Conservation (phyloP, 2,888 invertebrate species). For the Alloplasta piceator region DNA sequence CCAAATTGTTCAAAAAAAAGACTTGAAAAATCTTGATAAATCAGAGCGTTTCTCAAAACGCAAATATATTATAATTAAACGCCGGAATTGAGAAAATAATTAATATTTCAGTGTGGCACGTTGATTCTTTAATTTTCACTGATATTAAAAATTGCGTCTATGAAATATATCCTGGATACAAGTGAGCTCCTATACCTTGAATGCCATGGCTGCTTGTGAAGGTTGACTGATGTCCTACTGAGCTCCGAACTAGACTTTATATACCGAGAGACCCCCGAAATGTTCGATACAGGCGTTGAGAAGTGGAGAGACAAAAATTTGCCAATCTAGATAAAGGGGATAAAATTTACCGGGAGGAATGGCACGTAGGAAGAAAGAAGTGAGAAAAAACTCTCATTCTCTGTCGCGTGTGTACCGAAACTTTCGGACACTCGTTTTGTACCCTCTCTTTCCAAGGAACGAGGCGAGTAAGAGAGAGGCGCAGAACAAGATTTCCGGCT, state of each 20-base stretch:
- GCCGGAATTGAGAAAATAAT: neutral
- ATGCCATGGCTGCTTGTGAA: conserved; percentile 75
- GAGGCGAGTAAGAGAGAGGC: too few relatives aligned
- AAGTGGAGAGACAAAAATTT: conserved; percentile 40
- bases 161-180: conserved; percentile 23
- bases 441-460: conserved; percentile 10
- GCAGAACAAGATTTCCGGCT: neutral
- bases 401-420: conserved; percentile 36
- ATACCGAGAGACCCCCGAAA: conserved; percentile 56
- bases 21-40: neutral
- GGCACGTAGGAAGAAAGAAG: conserved; percentile 17
- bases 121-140: conserved; percentile 1
- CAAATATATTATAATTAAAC: neutral
- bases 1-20: neutral
- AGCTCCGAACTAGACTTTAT: conserved; percentile 65
- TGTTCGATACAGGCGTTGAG: conserved; percentile 3
- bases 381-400: conserved; percentile 45
- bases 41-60: neutral
- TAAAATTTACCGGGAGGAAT: conserved; percentile 10
- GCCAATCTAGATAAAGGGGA: conserved; percentile 29
- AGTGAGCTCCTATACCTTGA: conserved; percentile 74
- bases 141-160: neutral
- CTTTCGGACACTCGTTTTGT: conserved; percentile 24
- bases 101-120: neutral
- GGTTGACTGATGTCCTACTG: conserved; percentile 72